Base-by-base conservation (phyloP, 2,888 invertebrate genomes). In the Macropis europaea region DNA sequence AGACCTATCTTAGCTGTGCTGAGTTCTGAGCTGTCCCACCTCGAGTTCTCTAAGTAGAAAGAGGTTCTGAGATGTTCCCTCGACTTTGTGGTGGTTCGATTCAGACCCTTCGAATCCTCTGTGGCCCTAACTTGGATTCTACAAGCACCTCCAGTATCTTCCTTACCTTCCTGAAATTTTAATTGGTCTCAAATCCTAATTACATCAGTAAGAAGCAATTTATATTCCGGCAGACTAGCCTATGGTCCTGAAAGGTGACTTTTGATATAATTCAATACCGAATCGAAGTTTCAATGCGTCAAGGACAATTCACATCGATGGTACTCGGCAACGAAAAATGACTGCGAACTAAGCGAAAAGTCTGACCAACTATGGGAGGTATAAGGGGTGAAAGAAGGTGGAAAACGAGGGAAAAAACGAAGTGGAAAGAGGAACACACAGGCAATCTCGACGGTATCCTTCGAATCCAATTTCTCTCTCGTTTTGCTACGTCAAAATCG, bases 391-490 rank as follows among this genome's bases (percentile, higher is more conserved):
- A n/a, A 3, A 9, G 22, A n/a, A 7, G 22, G 22, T 0, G 9
- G 15, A 48, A n/a, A 5, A 28, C 2, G 15, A 3, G 36, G 3
- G n/a, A 5, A 24, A 38, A 50, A 11, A 5, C 1, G 15, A 6
- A 34, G 11, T 32, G 32, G 43, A 34, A 28, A 13, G 17, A 11
- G 52, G 38, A 36, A 36, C 19, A 42, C 45, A 22, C 34, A 40
- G 38, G 62, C 61, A 62, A 70, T 64, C 64, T 64, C 47, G 45
- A 53, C 15, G 45, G 62, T 61, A 47, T 24, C 30, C 53, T 42
- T 43, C 60, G 54, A 60, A 66, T 66, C 50, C 66, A 66, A 66
- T 71, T 66, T 54, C 60, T 66, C 54, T 50, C 60, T 50, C 50
- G 43, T 60, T 60, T 50, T 50, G 54, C 48, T 50, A 30, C 60